Evolutionary conservation across 2,888 invertebrate species (phyloP).

Genomic region (Xanthostigma xanthostigma): DNA sequence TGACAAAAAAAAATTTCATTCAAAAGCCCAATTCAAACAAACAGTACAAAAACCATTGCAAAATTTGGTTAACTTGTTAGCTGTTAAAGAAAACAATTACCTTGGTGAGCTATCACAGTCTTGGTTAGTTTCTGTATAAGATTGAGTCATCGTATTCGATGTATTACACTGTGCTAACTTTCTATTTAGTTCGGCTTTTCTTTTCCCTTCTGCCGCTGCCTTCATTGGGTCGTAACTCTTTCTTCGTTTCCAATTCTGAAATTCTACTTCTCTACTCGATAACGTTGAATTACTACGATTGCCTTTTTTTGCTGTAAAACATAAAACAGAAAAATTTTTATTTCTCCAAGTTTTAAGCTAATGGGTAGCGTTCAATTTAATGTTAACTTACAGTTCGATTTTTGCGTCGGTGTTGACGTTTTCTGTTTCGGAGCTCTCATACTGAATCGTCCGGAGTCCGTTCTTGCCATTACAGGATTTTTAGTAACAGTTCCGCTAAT

Average conservation of each 20-base stretch:
- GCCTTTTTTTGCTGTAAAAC: constrained; percentile 33
- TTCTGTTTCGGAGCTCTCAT: constrained; percentile 36
- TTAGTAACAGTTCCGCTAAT: constrained; percentile 15
- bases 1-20: no score
- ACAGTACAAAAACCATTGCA: neutral
- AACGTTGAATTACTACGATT: constrained; percentile 53
- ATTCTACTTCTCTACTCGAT: constrained; percentile 64
- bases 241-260: constrained; percentile 91
- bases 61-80: neutral
- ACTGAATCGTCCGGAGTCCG: constrained; percentile 48
- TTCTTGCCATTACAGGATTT: constrained; percentile 34
- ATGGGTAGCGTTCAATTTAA: constrained; percentile 27
- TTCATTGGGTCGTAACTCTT: constrained; percentile 93
- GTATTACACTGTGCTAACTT: constrained; percentile 20
- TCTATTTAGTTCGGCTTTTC: constrained; percentile 41
- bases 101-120: constrained; percentile 28
- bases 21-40: neutral
- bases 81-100: constrained; percentile 1
- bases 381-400: constrained; percentile 28
- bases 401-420: constrained; percentile 27
- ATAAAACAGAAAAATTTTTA: constrained; percentile 18
- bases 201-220: constrained; percentile 76
- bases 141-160: constrained; percentile 23
- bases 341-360: constrained; percentile 31
- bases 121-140: constrained; percentile 23